Evolutionary conservation across 1,140 invertebrate genomes (phyloP).

Genomic region (Drosophila ogumai): DNA sequence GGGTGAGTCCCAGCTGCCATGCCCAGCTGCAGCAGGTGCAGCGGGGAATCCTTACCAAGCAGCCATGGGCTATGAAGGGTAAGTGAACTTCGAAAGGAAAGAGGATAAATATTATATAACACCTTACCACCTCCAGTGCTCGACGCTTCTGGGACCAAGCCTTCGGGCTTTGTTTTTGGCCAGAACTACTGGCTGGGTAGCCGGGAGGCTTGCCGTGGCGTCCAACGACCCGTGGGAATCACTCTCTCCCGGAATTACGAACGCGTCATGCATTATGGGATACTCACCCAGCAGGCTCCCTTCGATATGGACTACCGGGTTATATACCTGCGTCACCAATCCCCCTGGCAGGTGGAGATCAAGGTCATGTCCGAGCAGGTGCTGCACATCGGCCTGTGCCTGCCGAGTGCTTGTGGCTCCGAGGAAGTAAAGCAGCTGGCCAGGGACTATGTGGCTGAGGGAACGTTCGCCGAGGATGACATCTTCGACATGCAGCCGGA

Average conservation of each 20-base stretch:
- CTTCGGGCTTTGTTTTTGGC: constrained; percentile 79
- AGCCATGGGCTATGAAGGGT: constrained; percentile 85
- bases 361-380: constrained; percentile 81
- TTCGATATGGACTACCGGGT: constrained; percentile 80
- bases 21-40: constrained; percentile 72
- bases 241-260: constrained; percentile 75
- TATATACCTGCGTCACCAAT: constrained; percentile 75
- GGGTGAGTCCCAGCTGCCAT: constrained; percentile 65
- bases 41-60: constrained; percentile 66
- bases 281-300: constrained; percentile 72
- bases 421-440: constrained; percentile 73
- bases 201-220: constrained; percentile 60
- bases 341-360: constrained; percentile 83
- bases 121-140: constrained; percentile 50
- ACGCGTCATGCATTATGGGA: constrained; percentile 72
- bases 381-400: constrained; percentile 80
- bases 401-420: constrained; percentile 72
- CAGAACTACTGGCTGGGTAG: constrained; percentile 84
- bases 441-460: constrained; percentile 53
- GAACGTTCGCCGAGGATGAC: constrained; percentile 63
- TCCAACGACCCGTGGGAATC: constrained; percentile 63
- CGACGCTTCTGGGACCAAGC: constrained; percentile 77
- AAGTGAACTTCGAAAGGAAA: constrained; percentile 5
- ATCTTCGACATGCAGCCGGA: constrained; percentile 77
- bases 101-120: background rate